These are phyloP conservation scores for Crotalus adamanteus DNA, from an alignment of 2,797 vertebrate species.

Conservation along the genomic window DNA sequence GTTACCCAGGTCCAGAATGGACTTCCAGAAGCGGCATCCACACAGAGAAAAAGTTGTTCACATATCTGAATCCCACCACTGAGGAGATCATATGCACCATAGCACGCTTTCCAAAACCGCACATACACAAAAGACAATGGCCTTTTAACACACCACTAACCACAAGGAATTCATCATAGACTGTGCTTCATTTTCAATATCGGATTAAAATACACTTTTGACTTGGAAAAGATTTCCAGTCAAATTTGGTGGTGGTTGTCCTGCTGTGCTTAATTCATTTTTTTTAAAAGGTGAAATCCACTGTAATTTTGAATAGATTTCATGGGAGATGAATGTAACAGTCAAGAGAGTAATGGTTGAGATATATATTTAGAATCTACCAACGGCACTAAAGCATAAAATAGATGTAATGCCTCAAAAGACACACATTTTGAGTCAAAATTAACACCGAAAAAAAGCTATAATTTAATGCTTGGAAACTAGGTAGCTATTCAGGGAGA, in stretches of 20 bases:
- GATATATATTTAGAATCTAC: not conserved
- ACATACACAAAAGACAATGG: not conserved
- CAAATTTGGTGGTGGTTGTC: not conserved
- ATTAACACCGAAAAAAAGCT: not conserved
- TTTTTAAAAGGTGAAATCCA: not conserved
- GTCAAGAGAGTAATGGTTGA: not conserved
- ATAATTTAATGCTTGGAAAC: slow-evolving; percentile 7
- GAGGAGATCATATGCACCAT: too few relatives aligned
- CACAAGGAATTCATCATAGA: not conserved
- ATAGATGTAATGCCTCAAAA: not conserved
- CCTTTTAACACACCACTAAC: not conserved
- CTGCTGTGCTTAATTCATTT: not conserved
- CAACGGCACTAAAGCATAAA: not conserved
- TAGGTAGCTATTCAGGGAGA: not conserved
- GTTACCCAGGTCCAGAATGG: too few relatives aligned
- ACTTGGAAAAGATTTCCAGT: too few relatives aligned
- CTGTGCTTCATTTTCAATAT: not conserved
- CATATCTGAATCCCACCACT: too few relatives aligned
- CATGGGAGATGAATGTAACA: not conserved
- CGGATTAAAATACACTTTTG: not conserved
- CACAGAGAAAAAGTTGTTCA: too few relatives aligned
- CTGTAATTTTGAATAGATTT: not conserved
- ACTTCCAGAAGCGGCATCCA: too few relatives aligned
- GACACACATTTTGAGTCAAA: not conserved
- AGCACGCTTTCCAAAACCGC: not conserved